Conservation (phyloP, 2,797 vertebrate species). For the Remorina albescens region DNA sequence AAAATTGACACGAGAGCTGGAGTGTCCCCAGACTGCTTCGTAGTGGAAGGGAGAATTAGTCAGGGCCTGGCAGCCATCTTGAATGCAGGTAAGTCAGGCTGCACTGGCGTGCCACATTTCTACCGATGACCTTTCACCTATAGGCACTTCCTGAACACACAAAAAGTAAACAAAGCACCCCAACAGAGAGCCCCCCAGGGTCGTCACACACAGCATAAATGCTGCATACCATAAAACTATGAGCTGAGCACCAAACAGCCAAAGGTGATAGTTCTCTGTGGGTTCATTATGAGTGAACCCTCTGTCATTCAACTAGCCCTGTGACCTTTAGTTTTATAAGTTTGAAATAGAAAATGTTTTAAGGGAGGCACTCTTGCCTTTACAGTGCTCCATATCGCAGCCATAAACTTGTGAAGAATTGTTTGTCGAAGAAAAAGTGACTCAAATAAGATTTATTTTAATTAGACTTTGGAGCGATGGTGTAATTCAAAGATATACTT, state of each 20-base stretch:
- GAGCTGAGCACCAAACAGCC: neutral
- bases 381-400: neutral
- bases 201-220: too few species aligned
- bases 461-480: slow-evolving; percentile 17
- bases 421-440: slow-evolving; percentile 25
- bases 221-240: neutral
- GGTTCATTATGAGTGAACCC: neutral
- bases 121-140: too few species aligned
- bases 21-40: too few species aligned
- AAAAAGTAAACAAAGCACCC: too few species aligned
- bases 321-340: neutral
- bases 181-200: too few species aligned
- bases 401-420: neutral
- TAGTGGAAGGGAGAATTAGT: too few species aligned
- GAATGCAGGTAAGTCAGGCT: too few species aligned
- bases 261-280: neutral
- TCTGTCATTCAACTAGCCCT: neutral
- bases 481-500: slow-evolving; percentile 41
- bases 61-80: too few species aligned
- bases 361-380: neutral
- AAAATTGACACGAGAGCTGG: too few species aligned
- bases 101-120: too few species aligned
- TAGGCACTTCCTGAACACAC: too few species aligned
- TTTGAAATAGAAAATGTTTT: slow-evolving; percentile 9
- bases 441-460: slow-evolving; percentile 33